Evolutionary conservation across 2,113 vertebrate species (phyloP).

Genomic region (Castor canadensis): DNA sequence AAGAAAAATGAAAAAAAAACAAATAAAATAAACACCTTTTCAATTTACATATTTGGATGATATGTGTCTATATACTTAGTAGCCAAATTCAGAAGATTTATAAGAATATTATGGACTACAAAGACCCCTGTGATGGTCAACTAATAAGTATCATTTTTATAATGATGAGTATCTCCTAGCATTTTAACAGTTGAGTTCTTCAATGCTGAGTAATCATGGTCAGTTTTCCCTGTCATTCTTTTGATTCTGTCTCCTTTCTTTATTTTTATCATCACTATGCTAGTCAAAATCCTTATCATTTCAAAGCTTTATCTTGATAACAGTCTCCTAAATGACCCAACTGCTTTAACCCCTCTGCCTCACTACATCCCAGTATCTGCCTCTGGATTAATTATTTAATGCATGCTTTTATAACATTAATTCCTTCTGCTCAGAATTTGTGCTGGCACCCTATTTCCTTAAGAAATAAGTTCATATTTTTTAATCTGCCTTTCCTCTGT

Average conservation of each 20-base stretch:
- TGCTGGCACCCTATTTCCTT: background rate
- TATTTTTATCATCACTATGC: background rate
- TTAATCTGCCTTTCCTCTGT: background rate
- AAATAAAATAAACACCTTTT: background rate
- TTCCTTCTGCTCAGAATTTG: background rate
- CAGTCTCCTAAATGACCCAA: background rate
- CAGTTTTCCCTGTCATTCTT: background rate
- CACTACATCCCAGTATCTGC: background rate
- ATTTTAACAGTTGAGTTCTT: background rate
- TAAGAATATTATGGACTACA: background rate
- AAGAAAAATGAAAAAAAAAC: too few species aligned
- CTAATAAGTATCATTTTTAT: constrained; percentile 8
- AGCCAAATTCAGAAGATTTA: background rate
- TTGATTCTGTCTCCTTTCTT: background rate
- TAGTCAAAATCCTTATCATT: background rate
- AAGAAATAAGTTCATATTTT: background rate
- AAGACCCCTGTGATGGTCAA: background rate
- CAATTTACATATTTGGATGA: background rate
- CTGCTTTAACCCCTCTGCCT: background rate
- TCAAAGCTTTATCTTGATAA: background rate
- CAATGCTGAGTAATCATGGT: background rate
- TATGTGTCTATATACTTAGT: background rate
- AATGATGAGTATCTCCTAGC: background rate
- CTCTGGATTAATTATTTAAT: background rate
- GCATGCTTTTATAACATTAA: background rate